Evolutionary conservation across 2,797 vertebrate genomes (phyloP), one percentile per base, ranked within the genome.

Genomic region (Yasuhikotakia modesta): DNA sequence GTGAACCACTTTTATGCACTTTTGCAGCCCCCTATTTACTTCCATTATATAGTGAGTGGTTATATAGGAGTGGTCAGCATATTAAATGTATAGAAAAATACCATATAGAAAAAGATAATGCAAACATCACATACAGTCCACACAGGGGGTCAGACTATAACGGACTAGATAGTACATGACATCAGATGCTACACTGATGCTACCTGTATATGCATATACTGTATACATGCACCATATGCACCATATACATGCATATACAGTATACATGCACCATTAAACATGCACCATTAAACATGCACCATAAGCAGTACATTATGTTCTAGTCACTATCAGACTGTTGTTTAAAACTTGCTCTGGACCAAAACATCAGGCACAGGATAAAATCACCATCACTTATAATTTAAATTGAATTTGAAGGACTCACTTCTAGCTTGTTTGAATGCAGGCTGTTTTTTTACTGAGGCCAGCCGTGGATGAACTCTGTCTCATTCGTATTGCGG

Each of bases 121-220:
- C 90, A 86, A 83, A 84, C 85, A 84, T 74, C 82, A 78, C 85
- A 79, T 67, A 55, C 35, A 85, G 70, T 80, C 70, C 74, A 79
- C 8, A 48, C 86, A 87, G 87, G 76, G 53, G 86, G 82, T 1
- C 12, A 17, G 12, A 13, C 7, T 24, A 19, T 85, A 87, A 88
- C 82, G 81, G 79, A 86, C 85, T 82, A 32, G 87, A 91, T n/a
- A n/a, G n/a, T n/a, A n/a, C n/a, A n/a, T n/a, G n/a, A n/a, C 55
- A 90, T 72, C 17, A 46, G n/a, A 19, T 57, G 60, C 30, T 46
- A 43, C 30, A 14, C 17, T 14, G 22, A 46, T 60, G 4, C 24
- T 61, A 17, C 17, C 60, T 50, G 61, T 16, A 50, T 35, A 58
- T 24, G 52, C 21, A 58, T 3, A 5, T 24, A 2, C n/a, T 10